Conservation (phyloP, 2,113 vertebrate genomes). For the Eupsittula cactorum region DNA sequence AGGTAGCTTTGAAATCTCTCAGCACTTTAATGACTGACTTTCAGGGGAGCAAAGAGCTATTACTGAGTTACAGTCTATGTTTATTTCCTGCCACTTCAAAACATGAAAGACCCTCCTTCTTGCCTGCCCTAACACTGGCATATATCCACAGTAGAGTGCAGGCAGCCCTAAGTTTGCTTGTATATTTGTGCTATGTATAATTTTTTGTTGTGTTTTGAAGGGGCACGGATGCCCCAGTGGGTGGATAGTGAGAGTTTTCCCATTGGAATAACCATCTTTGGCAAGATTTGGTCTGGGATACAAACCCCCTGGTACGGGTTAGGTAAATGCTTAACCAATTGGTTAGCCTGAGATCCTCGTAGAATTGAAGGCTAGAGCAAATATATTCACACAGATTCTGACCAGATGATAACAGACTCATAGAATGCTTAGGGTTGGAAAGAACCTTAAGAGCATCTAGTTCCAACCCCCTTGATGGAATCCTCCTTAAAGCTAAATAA, state of each 20-base stretch:
- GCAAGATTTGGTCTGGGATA: not conserved
- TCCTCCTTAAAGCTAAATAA: not conserved
- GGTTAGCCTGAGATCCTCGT: not conserved
- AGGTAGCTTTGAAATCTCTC: not conserved
- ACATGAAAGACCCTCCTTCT: not conserved
- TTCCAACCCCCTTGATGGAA: not conserved
- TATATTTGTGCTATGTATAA: not conserved
- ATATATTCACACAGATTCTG: not conserved
- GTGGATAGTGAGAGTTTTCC: not conserved
- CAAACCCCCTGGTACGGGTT: not conserved
- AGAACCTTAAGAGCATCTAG: not conserved
- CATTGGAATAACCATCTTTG: not conserved
- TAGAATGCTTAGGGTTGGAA: not conserved
- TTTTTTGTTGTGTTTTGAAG: not conserved
- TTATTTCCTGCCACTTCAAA: slow-evolving; percentile 4
- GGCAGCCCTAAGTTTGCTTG: not conserved
- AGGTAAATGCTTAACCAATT: not conserved
- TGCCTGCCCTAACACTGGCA: not conserved
- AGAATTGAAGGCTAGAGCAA: not conserved
- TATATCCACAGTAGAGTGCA: not conserved
- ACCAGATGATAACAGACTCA: not conserved
- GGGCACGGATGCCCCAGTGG: rapidly evolving
- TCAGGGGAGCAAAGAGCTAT: not conserved
- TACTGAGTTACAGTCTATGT: not conserved
- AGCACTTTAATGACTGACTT: not conserved